Conservation (phyloP, 2,797 vertebrate species). For the Melanitta fusca region DNA sequence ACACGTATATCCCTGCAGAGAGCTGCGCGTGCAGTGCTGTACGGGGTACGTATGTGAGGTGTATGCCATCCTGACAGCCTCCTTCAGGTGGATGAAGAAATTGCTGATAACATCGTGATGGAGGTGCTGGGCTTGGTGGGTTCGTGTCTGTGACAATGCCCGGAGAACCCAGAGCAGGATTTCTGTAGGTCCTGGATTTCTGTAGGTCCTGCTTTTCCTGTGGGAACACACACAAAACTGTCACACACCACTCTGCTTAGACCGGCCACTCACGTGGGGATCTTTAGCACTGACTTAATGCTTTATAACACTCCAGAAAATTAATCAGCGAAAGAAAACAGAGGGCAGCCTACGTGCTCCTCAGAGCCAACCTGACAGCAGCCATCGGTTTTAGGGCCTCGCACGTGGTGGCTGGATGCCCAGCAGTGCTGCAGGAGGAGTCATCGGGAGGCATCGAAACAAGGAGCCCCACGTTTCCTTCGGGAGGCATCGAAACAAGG, state of each 20-base stretch:
- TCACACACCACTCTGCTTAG: neutral
- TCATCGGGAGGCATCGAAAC: neutral
- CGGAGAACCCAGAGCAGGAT: neutral
- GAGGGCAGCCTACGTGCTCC: neutral
- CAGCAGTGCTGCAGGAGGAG: neutral
- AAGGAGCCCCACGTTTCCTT: neutral
- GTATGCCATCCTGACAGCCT: neutral
- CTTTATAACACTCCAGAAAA: neutral
- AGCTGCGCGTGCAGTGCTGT: neutral
- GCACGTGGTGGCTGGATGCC: accelerated
- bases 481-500: neutral
- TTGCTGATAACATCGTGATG: neutral
- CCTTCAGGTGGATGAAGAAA: neutral
- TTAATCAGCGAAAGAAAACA: neutral
- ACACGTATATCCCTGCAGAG: neutral
- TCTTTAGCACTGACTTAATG: neutral
- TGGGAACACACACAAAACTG: neutral
- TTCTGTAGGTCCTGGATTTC: neutral
- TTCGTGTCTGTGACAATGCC: no score
- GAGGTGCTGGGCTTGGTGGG: neutral
- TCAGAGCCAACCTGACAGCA: neutral
- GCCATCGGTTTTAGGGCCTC: neutral
- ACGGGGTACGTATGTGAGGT: neutral
- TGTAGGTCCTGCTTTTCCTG: neutral
- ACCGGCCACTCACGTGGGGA: neutral